Conservation (phyloP, 2,113 vertebrate genomes). For the Paralichthys olivaceus region DNA sequence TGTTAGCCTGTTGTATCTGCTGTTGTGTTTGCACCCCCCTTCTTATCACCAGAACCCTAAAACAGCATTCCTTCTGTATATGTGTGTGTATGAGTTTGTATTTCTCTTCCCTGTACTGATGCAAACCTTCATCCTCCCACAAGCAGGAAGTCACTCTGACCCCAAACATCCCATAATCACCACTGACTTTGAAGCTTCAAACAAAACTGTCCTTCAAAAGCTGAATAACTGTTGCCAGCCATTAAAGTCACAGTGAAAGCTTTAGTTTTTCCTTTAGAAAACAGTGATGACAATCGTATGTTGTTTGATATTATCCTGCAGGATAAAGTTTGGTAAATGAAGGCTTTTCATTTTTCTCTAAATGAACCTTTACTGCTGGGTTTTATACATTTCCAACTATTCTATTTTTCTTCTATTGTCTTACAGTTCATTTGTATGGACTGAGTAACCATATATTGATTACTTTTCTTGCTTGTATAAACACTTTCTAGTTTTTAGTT, state of each 20-base stretch:
- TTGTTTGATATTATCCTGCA: not conserved
- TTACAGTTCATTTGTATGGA: too few relatives aligned
- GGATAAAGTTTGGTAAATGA: not conserved
- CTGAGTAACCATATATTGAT: too few relatives aligned
- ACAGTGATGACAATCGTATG: not conserved
- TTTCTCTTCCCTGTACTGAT: conserved; percentile 6
- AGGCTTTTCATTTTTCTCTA: not conserved
- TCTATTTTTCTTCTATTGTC: too few relatives aligned
- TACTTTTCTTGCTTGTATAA: too few relatives aligned
- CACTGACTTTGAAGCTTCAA: conserved; percentile 50
- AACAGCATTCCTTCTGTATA: not conserved
- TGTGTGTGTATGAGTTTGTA: not conserved
- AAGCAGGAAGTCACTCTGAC: conserved; percentile 64
- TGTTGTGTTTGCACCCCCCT: not conserved
- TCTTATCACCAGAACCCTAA: conserved; percentile 4
- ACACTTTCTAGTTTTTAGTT: too few relatives aligned
- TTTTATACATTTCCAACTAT: too few relatives aligned
- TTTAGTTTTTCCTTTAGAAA: not conserved
- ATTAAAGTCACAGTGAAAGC: not conserved
- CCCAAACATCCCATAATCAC: conserved; percentile 54
- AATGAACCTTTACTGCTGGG: too few relatives aligned
- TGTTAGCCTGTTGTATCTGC: not conserved
- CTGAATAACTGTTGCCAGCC: conserved; percentile 11
- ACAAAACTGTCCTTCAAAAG: conserved; percentile 26
- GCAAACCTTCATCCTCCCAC: conserved; percentile 47